phyloP scores from a whole-genome alignment of 2,113 vertebrate species.

The Numenius arquata region DNA sequence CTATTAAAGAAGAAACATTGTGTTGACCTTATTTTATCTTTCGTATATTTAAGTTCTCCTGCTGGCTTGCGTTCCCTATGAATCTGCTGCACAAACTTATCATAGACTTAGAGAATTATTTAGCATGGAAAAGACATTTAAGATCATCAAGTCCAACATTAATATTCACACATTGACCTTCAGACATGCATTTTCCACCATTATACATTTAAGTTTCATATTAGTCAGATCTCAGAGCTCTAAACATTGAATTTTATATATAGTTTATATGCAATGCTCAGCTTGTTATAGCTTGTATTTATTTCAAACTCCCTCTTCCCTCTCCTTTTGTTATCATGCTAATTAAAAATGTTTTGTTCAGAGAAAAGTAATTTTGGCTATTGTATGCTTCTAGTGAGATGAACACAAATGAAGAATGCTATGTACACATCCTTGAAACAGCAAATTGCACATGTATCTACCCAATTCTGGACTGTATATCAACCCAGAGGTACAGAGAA shows the following conservation, averaged over 20 bases:
- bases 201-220: background rate
- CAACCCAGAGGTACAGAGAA: background rate
- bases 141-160: background rate
- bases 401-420: background rate
- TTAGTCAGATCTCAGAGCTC: background rate
- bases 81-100: background rate
- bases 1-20: background rate
- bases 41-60: background rate
- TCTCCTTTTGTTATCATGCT: background rate
- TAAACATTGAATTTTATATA: background rate
- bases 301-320: background rate
- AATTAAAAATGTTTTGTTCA: background rate
- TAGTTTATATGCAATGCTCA: background rate
- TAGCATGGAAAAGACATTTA: background rate
- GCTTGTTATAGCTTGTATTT: background rate
- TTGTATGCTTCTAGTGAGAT: background rate
- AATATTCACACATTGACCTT: background rate
- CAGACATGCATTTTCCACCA: background rate
- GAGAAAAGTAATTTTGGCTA: background rate
- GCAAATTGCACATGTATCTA: background rate
- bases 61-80: background rate
- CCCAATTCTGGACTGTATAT: background rate
- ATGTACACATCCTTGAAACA: background rate
- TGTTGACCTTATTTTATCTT: background rate
- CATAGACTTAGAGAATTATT: background rate